A percentile compares a stretch with the other conserved stretches of the same genome.
phyloP scores from a whole-genome alignment of 2,888 invertebrate species.

The Tetanocera ferruginea region DNA sequence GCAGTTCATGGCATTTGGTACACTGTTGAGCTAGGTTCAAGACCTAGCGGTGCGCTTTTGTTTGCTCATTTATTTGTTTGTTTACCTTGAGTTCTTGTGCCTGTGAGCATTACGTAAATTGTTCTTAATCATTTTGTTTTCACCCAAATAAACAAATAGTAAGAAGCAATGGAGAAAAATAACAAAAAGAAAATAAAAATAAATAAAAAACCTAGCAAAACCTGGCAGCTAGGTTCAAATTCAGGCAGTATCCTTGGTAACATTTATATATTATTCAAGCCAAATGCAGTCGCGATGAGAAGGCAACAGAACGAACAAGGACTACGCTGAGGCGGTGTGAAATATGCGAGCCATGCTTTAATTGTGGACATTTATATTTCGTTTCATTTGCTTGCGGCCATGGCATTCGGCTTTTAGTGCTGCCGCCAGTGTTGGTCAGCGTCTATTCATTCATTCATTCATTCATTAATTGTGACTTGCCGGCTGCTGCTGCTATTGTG shows the following conservation, averaged over 20 bases:
- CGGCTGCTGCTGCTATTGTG: too few species aligned
- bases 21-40: too few species aligned
- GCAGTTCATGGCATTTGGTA: too few species aligned
- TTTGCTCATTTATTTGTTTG: constrained; percentile 6
- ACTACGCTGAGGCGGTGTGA: background rate
- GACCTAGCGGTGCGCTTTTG: background rate
- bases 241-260: constrained; percentile 3
- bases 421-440: background rate
- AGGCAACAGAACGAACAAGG: background rate
- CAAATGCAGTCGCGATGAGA: background rate
- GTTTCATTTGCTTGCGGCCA: constrained; percentile 35
- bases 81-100: background rate
- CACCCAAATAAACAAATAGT: constrained; percentile 29
- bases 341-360: constrained; percentile 21
- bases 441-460: background rate
- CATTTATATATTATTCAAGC: constrained; percentile 21
- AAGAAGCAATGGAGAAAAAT: background rate
- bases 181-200: background rate
- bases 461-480: too few species aligned
- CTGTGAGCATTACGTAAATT: constrained; percentile 16
- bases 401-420: background rate
- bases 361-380: constrained; percentile 34
- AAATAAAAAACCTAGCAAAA: background rate
- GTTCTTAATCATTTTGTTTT: constrained; percentile 33
- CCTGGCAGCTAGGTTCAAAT: background rate